phyloP scores from a whole-genome alignment of 2,888 invertebrate species.

The Macrosiphum euphorbiae region DNA sequence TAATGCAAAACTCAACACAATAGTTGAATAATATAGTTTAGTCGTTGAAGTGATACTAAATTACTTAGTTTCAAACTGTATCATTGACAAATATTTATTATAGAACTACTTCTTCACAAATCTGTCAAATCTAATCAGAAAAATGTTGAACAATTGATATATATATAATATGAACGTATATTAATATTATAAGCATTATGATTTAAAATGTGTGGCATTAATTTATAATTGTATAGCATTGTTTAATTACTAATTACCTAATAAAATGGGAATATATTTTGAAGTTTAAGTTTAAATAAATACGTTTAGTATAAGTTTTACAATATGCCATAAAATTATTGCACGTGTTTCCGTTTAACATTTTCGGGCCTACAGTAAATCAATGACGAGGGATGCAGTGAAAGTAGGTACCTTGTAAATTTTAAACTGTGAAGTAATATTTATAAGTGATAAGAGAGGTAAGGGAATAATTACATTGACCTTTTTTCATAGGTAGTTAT shows the following conservation, averaged over 20 bases:
- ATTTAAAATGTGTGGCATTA: no score
- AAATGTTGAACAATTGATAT: background rate
- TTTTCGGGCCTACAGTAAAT: no score
- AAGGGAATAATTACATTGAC: background rate
- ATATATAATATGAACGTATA: no score
- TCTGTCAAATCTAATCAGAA: background rate
- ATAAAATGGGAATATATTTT: no score
- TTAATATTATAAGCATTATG: no score
- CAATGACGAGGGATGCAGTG: background rate
- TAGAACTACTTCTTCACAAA: background rate
- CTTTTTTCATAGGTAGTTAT: background rate
- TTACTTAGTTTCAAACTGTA: background rate
- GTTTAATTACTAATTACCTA: no score
- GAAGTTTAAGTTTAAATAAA: no score
- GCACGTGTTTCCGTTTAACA: no score
- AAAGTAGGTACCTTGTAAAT: background rate
- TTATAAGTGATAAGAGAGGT: background rate
- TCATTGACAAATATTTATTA: background rate
- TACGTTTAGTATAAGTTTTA: no score
- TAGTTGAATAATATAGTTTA: background rate
- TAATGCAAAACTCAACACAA: background rate
- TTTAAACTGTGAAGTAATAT: background rate
- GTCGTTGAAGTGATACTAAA: background rate
- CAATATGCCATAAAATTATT: no score
- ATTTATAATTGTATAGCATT: no score